Conservation (phyloP, 2,888 invertebrate genomes). For the Lithophane socia region DNA sequence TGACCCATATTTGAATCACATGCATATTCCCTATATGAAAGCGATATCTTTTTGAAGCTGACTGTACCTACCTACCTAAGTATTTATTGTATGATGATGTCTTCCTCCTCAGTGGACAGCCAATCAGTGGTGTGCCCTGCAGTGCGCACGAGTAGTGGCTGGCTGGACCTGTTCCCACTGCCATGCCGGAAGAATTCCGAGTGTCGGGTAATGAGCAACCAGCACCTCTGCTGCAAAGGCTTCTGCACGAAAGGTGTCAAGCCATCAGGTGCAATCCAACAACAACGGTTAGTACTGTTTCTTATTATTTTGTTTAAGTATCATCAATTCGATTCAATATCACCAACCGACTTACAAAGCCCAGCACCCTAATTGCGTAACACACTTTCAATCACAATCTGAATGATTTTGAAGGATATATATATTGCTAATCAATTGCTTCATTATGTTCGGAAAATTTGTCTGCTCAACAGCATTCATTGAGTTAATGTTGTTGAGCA, state of each 20-base stretch:
- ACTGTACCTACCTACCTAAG: not conserved
- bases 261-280: slow-evolving; percentile 71
- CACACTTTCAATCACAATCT: too few species aligned
- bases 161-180: slow-evolving; percentile 89
- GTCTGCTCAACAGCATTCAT: too few species aligned
- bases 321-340: not conserved
- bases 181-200: slow-evolving; percentile 89
- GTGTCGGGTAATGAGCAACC: slow-evolving; percentile 89
- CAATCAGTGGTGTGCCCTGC: slow-evolving; percentile 85
- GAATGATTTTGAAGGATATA: too few species aligned
- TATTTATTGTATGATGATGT: slow-evolving; percentile 13
- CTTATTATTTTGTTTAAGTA: not conserved
- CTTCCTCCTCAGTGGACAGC: slow-evolving; percentile 69
- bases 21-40: too few species aligned
- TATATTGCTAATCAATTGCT: too few species aligned
- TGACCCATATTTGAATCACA: too few species aligned
- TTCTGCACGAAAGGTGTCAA: slow-evolving; percentile 88
- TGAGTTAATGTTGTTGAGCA: too few species aligned
- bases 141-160: slow-evolving; percentile 87
- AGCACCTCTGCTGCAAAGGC: slow-evolving; percentile 90
- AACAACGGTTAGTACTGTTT: slow-evolving; percentile 74
- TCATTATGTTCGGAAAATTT: too few species aligned
- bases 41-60: not conserved
- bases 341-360: not conserved
- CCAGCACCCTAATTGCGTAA: too few species aligned